Percentiles rank a stretch among this genome's conserved stretches.
phyloP scores from a whole-genome alignment of 2,888 invertebrate genomes.

The Odiellus spinosus region DNA sequence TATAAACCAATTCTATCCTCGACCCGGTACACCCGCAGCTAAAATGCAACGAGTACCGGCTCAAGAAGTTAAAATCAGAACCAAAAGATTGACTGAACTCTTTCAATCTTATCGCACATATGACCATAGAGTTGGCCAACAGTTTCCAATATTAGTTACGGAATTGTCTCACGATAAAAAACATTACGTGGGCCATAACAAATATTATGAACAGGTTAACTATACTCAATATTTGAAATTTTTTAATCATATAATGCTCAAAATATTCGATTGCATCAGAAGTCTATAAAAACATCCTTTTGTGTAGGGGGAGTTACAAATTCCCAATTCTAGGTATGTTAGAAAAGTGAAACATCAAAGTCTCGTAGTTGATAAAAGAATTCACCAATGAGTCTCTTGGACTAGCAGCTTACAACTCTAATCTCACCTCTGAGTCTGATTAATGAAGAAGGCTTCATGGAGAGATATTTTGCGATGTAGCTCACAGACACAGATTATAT shows the following conservation, averaged over 20 bases:
- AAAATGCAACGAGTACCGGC: slow-evolving; percentile 67
- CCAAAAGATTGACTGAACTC: slow-evolving; percentile 68
- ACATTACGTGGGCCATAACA: slow-evolving; percentile 86
- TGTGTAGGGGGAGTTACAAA: too few relatives aligned
- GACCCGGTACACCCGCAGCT: slow-evolving; percentile 93
- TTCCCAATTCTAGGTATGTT: too few relatives aligned
- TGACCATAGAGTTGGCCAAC: slow-evolving; percentile 44
- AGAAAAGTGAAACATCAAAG: too few relatives aligned
- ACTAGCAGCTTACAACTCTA: too few relatives aligned
- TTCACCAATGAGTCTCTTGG: too few relatives aligned
- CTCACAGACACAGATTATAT: too few relatives aligned
- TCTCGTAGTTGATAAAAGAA: too few relatives aligned
- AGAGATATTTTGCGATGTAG: too few relatives aligned
- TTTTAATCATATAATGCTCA: background rate
- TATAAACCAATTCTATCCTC: slow-evolving; percentile 93
- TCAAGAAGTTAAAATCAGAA: slow-evolving; percentile 64
- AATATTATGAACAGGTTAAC: slow-evolving; percentile 69
- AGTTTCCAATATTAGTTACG: slow-evolving; percentile 69
- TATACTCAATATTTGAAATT: background rate
- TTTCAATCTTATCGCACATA: slow-evolving; percentile 80
- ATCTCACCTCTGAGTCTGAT: too few relatives aligned
- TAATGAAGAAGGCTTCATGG: too few relatives aligned
- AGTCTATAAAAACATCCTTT: background rate
- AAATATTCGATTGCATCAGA: background rate
- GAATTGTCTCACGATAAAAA: slow-evolving; percentile 80